These are phyloP conservation scores for Macrotrachela quadricornifera DNA, from an alignment of 1,140 invertebrate genomes.

Conservation along the genomic window DNA sequence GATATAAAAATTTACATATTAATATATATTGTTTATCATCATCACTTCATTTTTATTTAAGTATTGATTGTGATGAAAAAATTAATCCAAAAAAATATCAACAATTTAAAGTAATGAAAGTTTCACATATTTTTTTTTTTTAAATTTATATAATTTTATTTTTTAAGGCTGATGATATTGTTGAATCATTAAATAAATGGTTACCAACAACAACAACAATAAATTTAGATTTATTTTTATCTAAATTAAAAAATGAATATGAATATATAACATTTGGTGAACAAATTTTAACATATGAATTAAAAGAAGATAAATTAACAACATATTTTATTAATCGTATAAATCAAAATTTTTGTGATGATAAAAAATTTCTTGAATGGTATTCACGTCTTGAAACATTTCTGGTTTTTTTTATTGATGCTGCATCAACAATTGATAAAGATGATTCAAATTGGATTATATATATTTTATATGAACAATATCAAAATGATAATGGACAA, in stretches of 20 bases:
- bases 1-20: not conserved
- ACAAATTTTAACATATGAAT: not conserved
- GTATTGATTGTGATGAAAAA: not conserved
- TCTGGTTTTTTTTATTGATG: constrained; percentile 80
- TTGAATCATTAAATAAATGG: not conserved
- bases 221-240: not conserved
- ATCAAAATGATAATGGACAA: constrained; percentile 38
- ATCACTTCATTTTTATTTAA: not conserved
- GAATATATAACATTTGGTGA: not conserved
- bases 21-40: not conserved
- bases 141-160: too few species aligned
- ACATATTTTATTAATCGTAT: not conserved
- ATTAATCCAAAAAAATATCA: not conserved
- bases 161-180: not conserved
- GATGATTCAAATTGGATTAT: constrained; percentile 76
- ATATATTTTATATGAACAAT: constrained; percentile 25
- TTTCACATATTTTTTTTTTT: too few species aligned
- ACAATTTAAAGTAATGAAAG: too few species aligned
- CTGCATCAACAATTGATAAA: constrained; percentile 57
- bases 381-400: constrained; percentile 69
- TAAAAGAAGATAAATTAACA: not conserved
- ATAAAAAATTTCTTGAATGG: constrained; percentile 52
- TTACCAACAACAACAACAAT: not conserved
- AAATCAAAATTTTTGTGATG: constrained; percentile 35
- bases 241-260: not conserved